phyloP scores from a whole-genome alignment of 2,113 vertebrate species.

The Polypterus senegalus region DNA sequence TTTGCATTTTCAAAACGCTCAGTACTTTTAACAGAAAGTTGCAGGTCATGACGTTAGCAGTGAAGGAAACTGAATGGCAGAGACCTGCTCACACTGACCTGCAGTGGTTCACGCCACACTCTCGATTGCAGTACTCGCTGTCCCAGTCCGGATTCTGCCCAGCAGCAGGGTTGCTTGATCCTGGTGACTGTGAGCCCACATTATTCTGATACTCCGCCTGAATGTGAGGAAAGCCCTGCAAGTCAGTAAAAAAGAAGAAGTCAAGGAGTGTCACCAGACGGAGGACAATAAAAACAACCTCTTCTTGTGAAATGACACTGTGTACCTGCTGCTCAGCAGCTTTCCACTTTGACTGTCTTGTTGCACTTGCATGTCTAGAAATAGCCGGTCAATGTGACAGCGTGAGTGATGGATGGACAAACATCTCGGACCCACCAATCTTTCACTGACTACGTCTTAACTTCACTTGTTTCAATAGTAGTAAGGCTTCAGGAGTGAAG shows the following conservation, averaged over 20 bases:
- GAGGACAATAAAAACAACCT: neutral
- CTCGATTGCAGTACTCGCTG: slow-evolving; percentile 79
- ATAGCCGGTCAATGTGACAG: no score
- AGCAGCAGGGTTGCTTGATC: slow-evolving; percentile 60
- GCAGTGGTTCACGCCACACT: slow-evolving; percentile 91
- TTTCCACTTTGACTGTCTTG: neutral
- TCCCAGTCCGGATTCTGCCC: slow-evolving; percentile 84
- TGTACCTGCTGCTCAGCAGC: neutral
- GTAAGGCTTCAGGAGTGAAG: no score
- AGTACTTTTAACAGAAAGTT: no score
- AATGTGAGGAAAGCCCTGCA: slow-evolving; percentile 82
- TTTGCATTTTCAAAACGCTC: no score
- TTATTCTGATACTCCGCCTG: slow-evolving; percentile 83
- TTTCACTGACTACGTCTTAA: no score
- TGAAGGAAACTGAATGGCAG: no score
- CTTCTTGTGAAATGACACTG: neutral
- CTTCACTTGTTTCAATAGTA: no score
- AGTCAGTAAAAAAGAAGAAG: neutral
- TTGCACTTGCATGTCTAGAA: neutral
- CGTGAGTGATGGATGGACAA: no score
- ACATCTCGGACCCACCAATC: no score
- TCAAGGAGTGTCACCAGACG: neutral
- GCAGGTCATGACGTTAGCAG: no score
- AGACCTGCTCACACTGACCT: slow-evolving; percentile 51
- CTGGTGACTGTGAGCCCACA: slow-evolving; percentile 80